Evolutionary conservation across 1,140 invertebrate species (phyloP), one percentile per base, ranked within the genome.

Genomic region (Polypedilum pembai): DNA sequence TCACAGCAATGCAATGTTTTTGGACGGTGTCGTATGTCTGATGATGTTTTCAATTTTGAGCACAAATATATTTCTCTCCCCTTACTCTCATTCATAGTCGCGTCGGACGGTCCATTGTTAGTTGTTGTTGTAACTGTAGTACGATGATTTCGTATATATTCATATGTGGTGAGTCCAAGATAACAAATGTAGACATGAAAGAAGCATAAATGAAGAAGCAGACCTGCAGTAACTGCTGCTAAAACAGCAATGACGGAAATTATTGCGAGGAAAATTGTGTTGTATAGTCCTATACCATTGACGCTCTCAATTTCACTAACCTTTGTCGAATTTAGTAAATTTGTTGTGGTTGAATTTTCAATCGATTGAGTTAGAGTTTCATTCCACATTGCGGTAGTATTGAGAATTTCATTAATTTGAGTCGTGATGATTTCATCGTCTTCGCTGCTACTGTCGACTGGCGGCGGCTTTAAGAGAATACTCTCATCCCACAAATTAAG

Each of bases 181-280:
- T 89, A 88, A 8, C 90, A 90, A 79, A 95, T 93, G 82, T 95
- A 95, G 66, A 93, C 88, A 82, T 96, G 93, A 83, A 95, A 95
- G 80, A 92, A 90, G 80, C 93, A 92, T 21, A 98, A 85, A 84
- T 98, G 95, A 18, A 94, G 84, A 8, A 98, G 84, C 20, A 96
- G 84, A 20, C 89, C 88, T 0, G 91, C 88, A 3, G 92, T 90
- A 8, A 94, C 85, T 7, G 92, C 84, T 0, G 92, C 90, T 18
- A 94, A 82, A 8, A 91, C 76, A 4, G 89, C 89, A 18, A 91
- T 83, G 10, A 88, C 80, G 0, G 87, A 85, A 24, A 92, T 85
- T 63, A 93, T 85, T 10, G 86, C 80, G 40, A 92, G 80, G 69
- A 91, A 90, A 41, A 86, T 83, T 0, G 85, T 86, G 40, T 87